Conservation (phyloP, 2,888 invertebrate genomes). For the Scaptomyza reducta region DNA sequence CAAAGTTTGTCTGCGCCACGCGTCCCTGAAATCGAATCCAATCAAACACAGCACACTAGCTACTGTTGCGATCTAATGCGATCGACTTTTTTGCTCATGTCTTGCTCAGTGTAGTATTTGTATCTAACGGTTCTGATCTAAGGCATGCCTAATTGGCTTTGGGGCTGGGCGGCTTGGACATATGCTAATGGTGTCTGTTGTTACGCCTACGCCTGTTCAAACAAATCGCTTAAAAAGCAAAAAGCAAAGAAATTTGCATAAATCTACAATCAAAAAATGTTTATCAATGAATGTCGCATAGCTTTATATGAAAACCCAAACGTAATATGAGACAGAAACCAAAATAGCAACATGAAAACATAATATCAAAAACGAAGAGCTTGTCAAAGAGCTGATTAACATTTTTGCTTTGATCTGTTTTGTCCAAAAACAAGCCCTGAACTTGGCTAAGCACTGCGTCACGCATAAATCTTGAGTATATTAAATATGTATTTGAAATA, state of each 20-base stretch:
- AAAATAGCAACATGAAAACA: not conserved
- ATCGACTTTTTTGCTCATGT: conserved; percentile 5
- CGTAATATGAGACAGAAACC: conserved; percentile 33
- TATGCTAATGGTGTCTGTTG: conserved; percentile 73
- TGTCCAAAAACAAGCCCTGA: conserved; percentile 3
- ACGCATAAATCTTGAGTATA: conserved; percentile 14
- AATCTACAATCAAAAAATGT: conserved; percentile 38
- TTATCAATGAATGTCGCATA: conserved; percentile 49
- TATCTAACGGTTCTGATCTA: conserved; percentile 63
- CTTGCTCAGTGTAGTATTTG: conserved; percentile 17
- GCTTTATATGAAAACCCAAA: conserved; percentile 15
- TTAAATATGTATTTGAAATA: conserved; percentile 3
- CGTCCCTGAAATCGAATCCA: not conserved
- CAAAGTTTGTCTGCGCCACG: not conserved
- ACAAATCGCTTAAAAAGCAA: conserved; percentile 26
- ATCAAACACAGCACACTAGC: conserved; percentile 12
- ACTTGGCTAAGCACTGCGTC: conserved; percentile 9
- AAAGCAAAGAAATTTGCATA: conserved; percentile 53
- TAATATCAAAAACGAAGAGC: conserved; percentile 5
- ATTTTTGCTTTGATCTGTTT: not conserved
- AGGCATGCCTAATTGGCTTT: conserved; percentile 74
- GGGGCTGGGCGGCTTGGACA: conserved; percentile 28
- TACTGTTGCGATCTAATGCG: conserved; percentile 40
- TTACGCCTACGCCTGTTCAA: conserved; percentile 66
- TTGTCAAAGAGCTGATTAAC: not conserved